Base-by-base conservation (phyloP, 2,113 vertebrate genomes). In the Mus pahari region DNA sequence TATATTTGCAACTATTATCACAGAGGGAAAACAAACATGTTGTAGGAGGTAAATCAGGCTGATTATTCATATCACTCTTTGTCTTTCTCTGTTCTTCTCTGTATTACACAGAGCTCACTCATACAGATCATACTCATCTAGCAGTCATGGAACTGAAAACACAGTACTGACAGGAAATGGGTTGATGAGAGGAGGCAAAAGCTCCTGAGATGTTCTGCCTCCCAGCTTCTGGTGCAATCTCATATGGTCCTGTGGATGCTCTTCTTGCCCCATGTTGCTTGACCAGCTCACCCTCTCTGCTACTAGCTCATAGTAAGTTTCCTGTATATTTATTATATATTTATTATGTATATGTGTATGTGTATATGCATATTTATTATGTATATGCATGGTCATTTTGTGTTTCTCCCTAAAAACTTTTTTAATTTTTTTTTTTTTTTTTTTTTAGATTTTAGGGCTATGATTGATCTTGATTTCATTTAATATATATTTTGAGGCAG, bases 141-240 rank as follows among this genome's bases (percentile, higher is more conserved):
- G 10, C 39, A 58, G 8, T 10, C 19, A 87, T 53, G 20, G 31
- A 53, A 26, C 12, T 26, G 45, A 14, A 22, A 12, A 36, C 42
- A 1, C 3, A 89, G 24, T 5, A 26, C 42, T 48, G 42, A 31
- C 2, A 71, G 3, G 5, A 42, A 1, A 3, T 1, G 6, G 11
- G 3, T 24, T 5, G 8, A 28, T 20, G 31, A 60, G 7, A 73
- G 31, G 14, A 78, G 33, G 20, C 12, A 33, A 75, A 39, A 31
- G 5, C 4, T 3, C 33, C 78, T 28, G 0, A 16, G 33, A 45
- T 92, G 33, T 13, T 92, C 58, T 79, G 20, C 9, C 9, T 96
- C 24, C 16, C 19, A 22, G 7, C 9, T 89, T 64, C 24, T 3
- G 45, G 9, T 16, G 4, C 24, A n/a, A 33, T 55, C 0, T 58